Evolutionary conservation across 2,113 vertebrate genomes (phyloP), one percentile per base, ranked within the genome.

Genomic region (Talpa occidentalis): DNA sequence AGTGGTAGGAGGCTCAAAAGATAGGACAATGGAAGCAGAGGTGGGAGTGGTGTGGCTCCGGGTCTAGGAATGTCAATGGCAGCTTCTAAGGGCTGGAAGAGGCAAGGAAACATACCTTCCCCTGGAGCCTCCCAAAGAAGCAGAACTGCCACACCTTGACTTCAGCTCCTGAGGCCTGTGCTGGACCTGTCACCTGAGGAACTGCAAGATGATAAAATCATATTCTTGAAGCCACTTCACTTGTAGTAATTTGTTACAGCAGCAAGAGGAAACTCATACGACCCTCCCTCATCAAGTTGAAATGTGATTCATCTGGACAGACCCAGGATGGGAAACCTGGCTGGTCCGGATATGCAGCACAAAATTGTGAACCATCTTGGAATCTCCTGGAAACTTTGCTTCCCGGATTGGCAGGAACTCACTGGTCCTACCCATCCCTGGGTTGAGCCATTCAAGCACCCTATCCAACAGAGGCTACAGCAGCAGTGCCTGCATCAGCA

Each of bases 21-120:
- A 37, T 0, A 14, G 28, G 74, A 79, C 64, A 44, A 15, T 6
- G 16, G 47, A 32, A 30, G 11, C 32, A 30, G 44, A 84, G 32
- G 26, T 6, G 30, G 42, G 49, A 24, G 62, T 11, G 52, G 8
- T 0, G 0, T 12, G n/a, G 59, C 64, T 12, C 2, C 17, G 5
- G 40, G 73, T 59, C 86, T n/a, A 32, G 49, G 67, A 74, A 56
- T 67, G 28, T 12, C 3, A 0, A 59, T 5, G 6, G 37, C 15
- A 1, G 59, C 62, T 17, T 54, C 52, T 0, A 30, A 24, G 37
- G 72, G 64, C 2, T 16, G 14, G 47, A 15, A 86, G 8, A 47
- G 59, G 30, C 24, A 3, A 37, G 59, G 80, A 32, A 10, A 11
- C 2, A 0, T 26, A 26, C 26, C 4, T 37, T 69, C 2, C 67